Base-by-base conservation (phyloP, 2,797 vertebrate species). In the Simalia tracyae region DNA sequence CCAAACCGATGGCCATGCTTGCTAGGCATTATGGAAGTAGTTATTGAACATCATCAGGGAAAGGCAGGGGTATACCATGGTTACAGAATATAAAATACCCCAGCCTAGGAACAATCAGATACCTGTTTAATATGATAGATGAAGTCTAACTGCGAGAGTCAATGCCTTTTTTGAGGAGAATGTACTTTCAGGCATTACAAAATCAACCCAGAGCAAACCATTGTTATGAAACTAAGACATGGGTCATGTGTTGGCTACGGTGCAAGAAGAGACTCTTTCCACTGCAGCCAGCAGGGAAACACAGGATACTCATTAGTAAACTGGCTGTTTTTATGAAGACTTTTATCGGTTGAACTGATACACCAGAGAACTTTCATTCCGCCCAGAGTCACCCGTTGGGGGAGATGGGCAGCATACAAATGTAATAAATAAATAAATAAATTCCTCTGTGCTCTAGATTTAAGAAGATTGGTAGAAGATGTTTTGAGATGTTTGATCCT, bases 191-290 rank as follows among this genome's bases (percentile, higher is more conserved):
- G 57, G 86, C 42, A 59, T 28, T 42, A 66, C 14, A 54, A 11
- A 92, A 85, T 66, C 50, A 86, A 42, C 54, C 28, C 63, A 68
- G 50, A 68, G 81, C 9, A 57, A 86, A 31, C 63, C 36, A 85
- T 86, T 89, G 88, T 86, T 89, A 84, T 68, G 24, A 68, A 89
- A 31, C 24, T 81, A 26, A 61, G 76, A 63, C 24, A 66, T 46
- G 5, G 60, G 91, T 89, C 92, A 94, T 72, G 64, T 50, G 28
- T 54, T 91, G 94, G 95, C 95, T 66, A 96, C 97, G 97, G 97
- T 95, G 95, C 97, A 15, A 98, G 98, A 98, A 98, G 98, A 98
- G 92, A 95, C 92, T 92, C 93, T 93, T 84, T 42, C 19, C 26
- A 50, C 8, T 28, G 5, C 4, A 9, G 15, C 28, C 19, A n/a